Evolutionary conservation across 2,888 invertebrate species (phyloP), one percentile per base, ranked within the genome.

Genomic region (Lutraria lutraria): DNA sequence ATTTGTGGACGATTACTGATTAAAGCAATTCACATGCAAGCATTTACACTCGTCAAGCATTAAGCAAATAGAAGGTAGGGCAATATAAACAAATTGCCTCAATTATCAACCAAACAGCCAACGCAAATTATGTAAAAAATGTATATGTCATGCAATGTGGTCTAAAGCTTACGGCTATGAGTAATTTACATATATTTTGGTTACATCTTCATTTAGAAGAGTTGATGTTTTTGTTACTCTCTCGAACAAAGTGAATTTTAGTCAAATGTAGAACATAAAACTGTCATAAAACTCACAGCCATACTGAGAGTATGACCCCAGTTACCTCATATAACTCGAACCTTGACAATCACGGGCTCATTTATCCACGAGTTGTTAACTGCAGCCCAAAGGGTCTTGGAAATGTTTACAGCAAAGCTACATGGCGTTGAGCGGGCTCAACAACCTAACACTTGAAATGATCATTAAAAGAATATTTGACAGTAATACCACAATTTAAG

Each of bases 21-120:
- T 68, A 68, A n/a, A n/a, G 6, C 63, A 25, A 68, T 68, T n/a
- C 25, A 68, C 63, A n/a, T 8, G 63, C 25, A 2, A 25, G 25
- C 63, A 25, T n/a, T 25, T 25, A 13, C n/a, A 68, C 63, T 68
- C 25, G 63, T 68, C 63, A 68, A 68, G 63, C 13, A 68, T 68
- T 68, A 68, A 68, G 63, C n/a, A 68, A 68, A 68, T 12, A 68
- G 10, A 68, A 25, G 21, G 12, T 6, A 68, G 63, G 63, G n/a
- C 63, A 25, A 25, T 25, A 68, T 68, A 68, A 63, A 68, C 25
- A 68, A 12, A 25, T 68, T 68, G 25, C 63, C 25, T 25, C 63
- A 68, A 56, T 68, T 25, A 68, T 68, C 63, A 63, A 68, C 63
- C 63, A n/a, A 68, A 68, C 63, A n/a, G 63, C n/a, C 25, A 68